These are phyloP conservation scores for Hybos culiciformis DNA, from an alignment of 2,888 invertebrate genomes.

Conservation along the genomic window DNA sequence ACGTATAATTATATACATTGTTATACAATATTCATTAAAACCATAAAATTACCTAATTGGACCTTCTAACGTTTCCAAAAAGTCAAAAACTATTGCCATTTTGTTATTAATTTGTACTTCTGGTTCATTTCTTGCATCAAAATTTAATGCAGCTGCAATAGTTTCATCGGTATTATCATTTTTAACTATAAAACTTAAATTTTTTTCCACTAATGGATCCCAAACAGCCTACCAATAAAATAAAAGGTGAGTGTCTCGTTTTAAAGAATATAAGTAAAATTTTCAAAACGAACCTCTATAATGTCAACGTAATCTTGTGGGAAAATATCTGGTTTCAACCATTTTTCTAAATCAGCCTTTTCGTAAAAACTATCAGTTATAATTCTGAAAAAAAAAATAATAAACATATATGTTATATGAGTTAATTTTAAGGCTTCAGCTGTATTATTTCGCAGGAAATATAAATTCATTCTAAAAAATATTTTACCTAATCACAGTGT, in stretches of 20 bases:
- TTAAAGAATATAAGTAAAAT: neutral
- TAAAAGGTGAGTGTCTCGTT: neutral
- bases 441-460: too few relatives aligned
- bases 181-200: constrained; percentile 59
- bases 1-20: neutral
- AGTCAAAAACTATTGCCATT: constrained; percentile 58
- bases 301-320: constrained; percentile 55
- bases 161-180: constrained; percentile 37
- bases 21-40: neutral
- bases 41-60: constrained; percentile 44
- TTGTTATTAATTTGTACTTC: constrained; percentile 53
- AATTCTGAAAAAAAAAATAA: constrained; percentile 44
- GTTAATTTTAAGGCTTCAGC: too few relatives aligned
- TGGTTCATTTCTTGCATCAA: constrained; percentile 70
- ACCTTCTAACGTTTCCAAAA: constrained; percentile 62
- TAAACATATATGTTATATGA: neutral
- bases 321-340: constrained; percentile 54
- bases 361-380: constrained; percentile 72
- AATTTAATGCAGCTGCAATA: constrained; percentile 63
- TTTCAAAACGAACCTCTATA: constrained; percentile 35
- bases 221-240: constrained; percentile 43
- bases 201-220: constrained; percentile 51
- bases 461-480: neutral
- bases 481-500: constrained; percentile 56
- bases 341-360: constrained; percentile 74